Percentiles rank a stretch among this genome's conserved stretches.
These are phyloP conservation scores for Cyprinodon diabolis DNA, from an alignment of 2,797 vertebrate species.

Conservation along the genomic window DNA sequence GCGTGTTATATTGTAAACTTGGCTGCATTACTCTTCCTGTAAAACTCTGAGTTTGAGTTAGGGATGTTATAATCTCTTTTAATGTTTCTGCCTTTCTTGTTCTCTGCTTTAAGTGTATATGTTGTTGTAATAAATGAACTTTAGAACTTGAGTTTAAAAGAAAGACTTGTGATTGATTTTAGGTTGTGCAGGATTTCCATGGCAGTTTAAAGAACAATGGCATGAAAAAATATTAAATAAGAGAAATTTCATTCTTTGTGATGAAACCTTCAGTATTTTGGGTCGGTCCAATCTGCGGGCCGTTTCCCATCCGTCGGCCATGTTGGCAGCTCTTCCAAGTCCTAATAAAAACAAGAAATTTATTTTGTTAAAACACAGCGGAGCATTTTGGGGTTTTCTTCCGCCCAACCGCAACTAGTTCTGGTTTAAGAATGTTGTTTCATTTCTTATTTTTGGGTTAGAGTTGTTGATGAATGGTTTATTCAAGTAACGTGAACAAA, in stretches of 20 bases:
- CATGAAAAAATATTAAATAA: not conserved
- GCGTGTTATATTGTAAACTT: not conserved
- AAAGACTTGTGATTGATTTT: too few species aligned
- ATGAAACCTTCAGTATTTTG: slow-evolving; percentile 72
- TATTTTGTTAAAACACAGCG: too few species aligned
- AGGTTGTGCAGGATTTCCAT: not conserved
- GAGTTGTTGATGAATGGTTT: too few species aligned
- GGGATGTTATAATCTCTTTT: too few species aligned
- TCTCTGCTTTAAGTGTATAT: not conserved
- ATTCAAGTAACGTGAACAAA: too few species aligned
- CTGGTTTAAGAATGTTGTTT: too few species aligned
- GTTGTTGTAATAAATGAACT: not conserved
- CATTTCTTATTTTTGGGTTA: too few species aligned
- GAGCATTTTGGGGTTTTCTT: not conserved
- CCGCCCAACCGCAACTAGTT: too few species aligned
- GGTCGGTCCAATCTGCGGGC: slow-evolving; percentile 85
- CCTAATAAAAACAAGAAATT: slow-evolving; percentile 26
- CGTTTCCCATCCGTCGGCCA: slow-evolving; percentile 88
- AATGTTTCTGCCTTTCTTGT: not conserved
- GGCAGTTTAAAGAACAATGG: not conserved
- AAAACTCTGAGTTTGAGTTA: too few species aligned
- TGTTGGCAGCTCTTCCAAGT: slow-evolving; percentile 73
- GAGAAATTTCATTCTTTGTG: not conserved
- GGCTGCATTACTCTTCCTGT: not conserved
- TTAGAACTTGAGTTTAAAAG: too few species aligned